Conservation (phyloP, 2,888 invertebrate genomes). For the Leptarthrus brevirostris region DNA sequence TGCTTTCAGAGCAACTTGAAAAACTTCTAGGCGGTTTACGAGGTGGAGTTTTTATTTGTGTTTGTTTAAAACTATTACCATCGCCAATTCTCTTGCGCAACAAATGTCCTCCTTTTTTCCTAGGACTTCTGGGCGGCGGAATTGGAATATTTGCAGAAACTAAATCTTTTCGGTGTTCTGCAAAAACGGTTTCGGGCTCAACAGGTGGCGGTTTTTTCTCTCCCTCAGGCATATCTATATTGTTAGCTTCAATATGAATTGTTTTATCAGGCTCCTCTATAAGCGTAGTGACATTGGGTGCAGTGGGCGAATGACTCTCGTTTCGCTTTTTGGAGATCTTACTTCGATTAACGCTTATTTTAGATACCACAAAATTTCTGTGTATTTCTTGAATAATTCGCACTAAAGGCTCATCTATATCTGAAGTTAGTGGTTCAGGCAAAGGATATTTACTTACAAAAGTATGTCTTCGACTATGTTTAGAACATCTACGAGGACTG, state of each 20-base stretch:
- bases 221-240: not conserved
- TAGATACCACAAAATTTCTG: conserved; percentile 64
- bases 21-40: conserved; percentile 64
- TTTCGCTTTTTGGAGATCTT: conserved; percentile 12
- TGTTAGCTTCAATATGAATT: conserved; percentile 22
- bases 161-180: not conserved
- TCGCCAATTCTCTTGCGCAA: conserved; percentile 62
- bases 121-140: conserved; percentile 55
- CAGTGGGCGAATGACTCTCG: not conserved
- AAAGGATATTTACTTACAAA: conserved; percentile 14
- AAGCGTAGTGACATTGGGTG: not conserved
- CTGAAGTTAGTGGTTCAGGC: conserved; percentile 18
- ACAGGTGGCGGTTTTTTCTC: not conserved
- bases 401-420: conserved; percentile 61
- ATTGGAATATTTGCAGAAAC: not conserved
- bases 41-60: conserved; percentile 59
- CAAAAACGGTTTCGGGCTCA: not conserved
- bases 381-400: conserved; percentile 66
- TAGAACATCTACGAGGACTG: conserved; percentile 2
- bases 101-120: conserved; percentile 60
- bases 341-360: conserved; percentile 62
- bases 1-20: conserved; percentile 51
- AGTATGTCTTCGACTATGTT: conserved; percentile 11
- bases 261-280: conserved; percentile 3
- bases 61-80: conserved; percentile 58